phyloP scores from a whole-genome alignment of 1,140 invertebrate species.

The Mya arenaria region DNA sequence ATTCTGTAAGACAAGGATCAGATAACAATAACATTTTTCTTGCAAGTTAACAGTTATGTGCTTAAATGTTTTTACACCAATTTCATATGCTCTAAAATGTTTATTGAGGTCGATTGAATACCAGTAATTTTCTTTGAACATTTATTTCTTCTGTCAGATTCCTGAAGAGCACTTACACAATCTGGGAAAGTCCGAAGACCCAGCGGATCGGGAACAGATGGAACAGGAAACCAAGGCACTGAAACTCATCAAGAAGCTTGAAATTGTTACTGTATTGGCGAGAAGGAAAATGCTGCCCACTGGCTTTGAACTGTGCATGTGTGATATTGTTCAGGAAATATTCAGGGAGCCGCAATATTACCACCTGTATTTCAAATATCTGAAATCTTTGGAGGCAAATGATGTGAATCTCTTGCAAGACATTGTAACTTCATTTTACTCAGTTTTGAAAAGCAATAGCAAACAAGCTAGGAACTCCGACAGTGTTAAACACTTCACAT shows the following conservation, averaged over 20 bases:
- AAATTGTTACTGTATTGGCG: constrained; percentile 90
- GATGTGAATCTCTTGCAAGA: constrained; percentile 71
- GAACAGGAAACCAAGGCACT: constrained; percentile 96
- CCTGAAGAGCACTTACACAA: constrained; percentile 66
- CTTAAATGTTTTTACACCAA: too few relatives aligned
- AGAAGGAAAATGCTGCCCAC: constrained; percentile 71
- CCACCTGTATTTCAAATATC: constrained; percentile 76
- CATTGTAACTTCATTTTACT: constrained; percentile 70
- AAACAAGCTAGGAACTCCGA: constrained; percentile 44
- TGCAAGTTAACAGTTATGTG: too few relatives aligned
- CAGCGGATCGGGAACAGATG: constrained; percentile 90
- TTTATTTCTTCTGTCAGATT: constrained; percentile 62
- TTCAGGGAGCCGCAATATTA: constrained; percentile 69
- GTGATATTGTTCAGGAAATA: constrained; percentile 73
- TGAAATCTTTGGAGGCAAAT: constrained; percentile 63
- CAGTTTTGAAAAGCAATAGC: constrained; percentile 62
- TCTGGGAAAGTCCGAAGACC: constrained; percentile 59
- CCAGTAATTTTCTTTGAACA: too few relatives aligned
- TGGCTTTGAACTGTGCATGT: constrained; percentile 76
- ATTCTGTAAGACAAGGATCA: too few relatives aligned
- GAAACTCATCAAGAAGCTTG: constrained; percentile 96
- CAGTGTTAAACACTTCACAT: constrained; percentile 54
- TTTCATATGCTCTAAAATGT: too few relatives aligned
- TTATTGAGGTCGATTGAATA: too few relatives aligned
- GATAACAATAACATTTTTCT: too few relatives aligned